A percentile compares a stretch with the other conserved stretches of the same genome.
Conservation (phyloP, 2,888 invertebrate species). For the Tetanocera ferruginea region DNA sequence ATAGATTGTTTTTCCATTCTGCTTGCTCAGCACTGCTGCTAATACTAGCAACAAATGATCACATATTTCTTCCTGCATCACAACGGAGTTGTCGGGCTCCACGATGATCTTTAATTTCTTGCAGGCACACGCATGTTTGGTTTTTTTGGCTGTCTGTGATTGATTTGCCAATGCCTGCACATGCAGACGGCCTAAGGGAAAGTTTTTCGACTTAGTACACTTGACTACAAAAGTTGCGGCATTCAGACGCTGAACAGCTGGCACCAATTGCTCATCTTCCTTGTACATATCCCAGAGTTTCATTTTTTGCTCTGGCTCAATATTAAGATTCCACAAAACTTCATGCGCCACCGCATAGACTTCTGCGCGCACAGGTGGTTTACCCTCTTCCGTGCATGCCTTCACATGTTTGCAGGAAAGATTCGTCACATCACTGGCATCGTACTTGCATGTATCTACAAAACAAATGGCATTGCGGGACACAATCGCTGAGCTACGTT, state of each 20-base stretch:
- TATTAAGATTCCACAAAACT: constrained; percentile 63
- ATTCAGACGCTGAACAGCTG: constrained; percentile 64
- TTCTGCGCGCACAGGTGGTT: constrained; percentile 52
- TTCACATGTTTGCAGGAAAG: constrained; percentile 64
- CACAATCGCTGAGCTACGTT: constrained; percentile 63
- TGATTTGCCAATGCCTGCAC: constrained; percentile 60
- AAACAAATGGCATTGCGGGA: constrained; percentile 61
- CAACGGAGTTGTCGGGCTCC: constrained; percentile 65
- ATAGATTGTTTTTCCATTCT: constrained; percentile 57
- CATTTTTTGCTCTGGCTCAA: constrained; percentile 59
- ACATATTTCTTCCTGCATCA: constrained; percentile 67
- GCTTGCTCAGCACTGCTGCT: constrained; percentile 63
- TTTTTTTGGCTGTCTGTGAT: constrained; percentile 51
- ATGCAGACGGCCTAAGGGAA: constrained; percentile 65
- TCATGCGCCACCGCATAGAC: constrained; percentile 59
- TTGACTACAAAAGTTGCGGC: constrained; percentile 63
- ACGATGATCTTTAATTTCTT: constrained; percentile 66
- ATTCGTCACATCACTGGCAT: constrained; percentile 49
- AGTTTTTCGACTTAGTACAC: constrained; percentile 61
- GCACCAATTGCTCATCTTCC: constrained; percentile 56
- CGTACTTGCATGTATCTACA: constrained; percentile 61
- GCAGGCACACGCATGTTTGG: constrained; percentile 63
- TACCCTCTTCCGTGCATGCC: constrained; percentile 51
- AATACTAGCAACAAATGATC: constrained; percentile 66
- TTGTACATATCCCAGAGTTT: constrained; percentile 62